These are phyloP conservation scores for Ciconia maguari DNA, from an alignment of 2,113 vertebrate species.

Conservation along the genomic window DNA sequence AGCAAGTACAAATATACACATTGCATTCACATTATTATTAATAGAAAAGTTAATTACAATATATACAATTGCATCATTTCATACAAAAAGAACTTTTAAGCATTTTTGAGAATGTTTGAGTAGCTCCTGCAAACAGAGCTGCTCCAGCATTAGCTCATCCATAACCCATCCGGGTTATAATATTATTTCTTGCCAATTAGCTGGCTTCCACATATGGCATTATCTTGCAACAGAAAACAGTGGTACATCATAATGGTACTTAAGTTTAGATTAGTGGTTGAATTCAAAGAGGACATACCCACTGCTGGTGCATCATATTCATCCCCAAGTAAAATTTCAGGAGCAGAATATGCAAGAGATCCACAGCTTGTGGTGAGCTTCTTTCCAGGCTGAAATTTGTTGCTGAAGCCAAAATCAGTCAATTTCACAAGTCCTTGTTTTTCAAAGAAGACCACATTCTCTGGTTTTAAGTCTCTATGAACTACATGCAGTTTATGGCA, in stretches of 20 bases:
- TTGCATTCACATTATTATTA: background rate
- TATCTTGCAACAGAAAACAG: background rate
- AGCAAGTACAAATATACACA: background rate
- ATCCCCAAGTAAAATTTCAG: slow-evolving; percentile 95
- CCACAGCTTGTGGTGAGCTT: slow-evolving; percentile 98
- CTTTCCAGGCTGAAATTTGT: slow-evolving; percentile 98
- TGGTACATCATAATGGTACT: background rate
- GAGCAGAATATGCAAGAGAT: slow-evolving; percentile 95
- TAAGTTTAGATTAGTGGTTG: background rate
- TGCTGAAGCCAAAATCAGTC: slow-evolving; percentile 99
- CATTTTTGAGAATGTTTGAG: background rate
- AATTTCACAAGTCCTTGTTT: slow-evolving; percentile 97
- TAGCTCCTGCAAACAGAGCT: background rate
- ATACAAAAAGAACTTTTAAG: background rate
- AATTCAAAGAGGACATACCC: slow-evolving; percentile 77
- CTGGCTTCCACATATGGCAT: background rate
- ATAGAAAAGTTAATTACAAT: background rate
- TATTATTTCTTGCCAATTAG: background rate
- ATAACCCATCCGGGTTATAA: background rate
- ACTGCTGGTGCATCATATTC: slow-evolving; percentile 98
- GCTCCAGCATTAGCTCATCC: background rate
- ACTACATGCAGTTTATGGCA: slow-evolving; percentile 97
- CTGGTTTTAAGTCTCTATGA: slow-evolving; percentile 95
- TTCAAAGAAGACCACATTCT: slow-evolving; percentile 98
- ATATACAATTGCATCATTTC: background rate